Base-by-base conservation (phyloP, 2,888 invertebrate species). In the Macrophya alboannulata region DNA sequence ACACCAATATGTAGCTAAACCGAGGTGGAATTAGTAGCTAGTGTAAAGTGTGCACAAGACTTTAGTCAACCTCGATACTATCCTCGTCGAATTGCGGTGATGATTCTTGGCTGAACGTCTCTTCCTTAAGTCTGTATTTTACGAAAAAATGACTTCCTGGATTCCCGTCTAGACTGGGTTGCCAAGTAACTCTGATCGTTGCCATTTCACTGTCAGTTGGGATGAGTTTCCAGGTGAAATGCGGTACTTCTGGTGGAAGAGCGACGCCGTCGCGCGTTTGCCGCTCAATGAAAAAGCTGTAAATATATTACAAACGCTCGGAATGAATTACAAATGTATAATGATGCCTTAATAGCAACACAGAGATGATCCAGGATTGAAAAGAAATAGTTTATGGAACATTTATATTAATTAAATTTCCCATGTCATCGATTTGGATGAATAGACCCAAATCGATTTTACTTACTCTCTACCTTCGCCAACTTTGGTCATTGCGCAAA, bases 121-220 rank as follows among this genome's bases (percentile, higher is more conserved):
- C 97, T 3, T 97, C 98, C 93, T 96, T 95, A 71, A 96, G 91
- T 92, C 95, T 96, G 94, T 97, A 97, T 92, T 97, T 96, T 0
- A 97, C 97, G 90, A 96, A 98, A 94, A 99, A 99, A 93, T 98
- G 97, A 43, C 98, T 98, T 21, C 99, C 99, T 0, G 98, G 96
- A 90, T 97, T 96, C 3, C 98, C 98, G 86, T 97, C 96, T 12
- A 96, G 92, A 85, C 96, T 96, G 0, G 99, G 98, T 72, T 96
- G 92, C 99, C 99, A 99, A 25, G 95, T 96, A 0, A 98, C 96
- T 86, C 95, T 95, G 68, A 98, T 96, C 86, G 96, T 96, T 3
- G 97, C 96, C 45, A 96, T 95, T 9, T 97, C 97, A 90, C 96
- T 96, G 76, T 96, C 96, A 15, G 96, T 96, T 0, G 96, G 95